phyloP scores from a whole-genome alignment of 2,797 vertebrate genomes.

The Acanthiza pusilla region DNA sequence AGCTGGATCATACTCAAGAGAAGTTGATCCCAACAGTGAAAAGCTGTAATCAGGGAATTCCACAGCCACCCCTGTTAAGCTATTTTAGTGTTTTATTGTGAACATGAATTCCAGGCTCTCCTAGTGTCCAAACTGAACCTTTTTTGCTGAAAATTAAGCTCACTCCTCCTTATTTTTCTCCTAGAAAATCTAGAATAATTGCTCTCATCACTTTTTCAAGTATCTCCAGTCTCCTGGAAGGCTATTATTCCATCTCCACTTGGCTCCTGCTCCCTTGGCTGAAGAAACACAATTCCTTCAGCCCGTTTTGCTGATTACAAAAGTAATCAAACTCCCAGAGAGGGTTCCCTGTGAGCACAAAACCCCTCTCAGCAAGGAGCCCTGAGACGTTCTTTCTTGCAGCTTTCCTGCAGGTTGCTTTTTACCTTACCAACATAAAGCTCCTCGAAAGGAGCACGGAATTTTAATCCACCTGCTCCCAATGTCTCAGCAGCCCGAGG shows the following conservation, averaged over 20 bases:
- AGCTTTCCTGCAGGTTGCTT: neutral
- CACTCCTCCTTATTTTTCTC: neutral
- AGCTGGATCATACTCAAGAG: neutral
- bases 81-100: neutral
- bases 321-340: neutral
- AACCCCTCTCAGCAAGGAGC: neutral
- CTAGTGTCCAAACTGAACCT: neutral
- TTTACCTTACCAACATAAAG: neutral
- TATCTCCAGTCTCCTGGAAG: neutral
- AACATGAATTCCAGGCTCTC: neutral
- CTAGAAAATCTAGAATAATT: neutral
- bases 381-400: neutral
- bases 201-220: neutral
- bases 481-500: neutral
- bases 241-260: neutral
- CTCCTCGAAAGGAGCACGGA: rapidly evolving
- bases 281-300: neutral
- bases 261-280: neutral
- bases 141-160: neutral
- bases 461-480: neutral
- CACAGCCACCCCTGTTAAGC: neutral
- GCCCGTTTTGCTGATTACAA: neutral
- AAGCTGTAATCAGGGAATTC: neutral
- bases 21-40: neutral
- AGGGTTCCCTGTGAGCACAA: neutral